These are phyloP conservation scores for Distichodus sexfasciatus DNA, from an alignment of 2,797 vertebrate genomes.

Conservation along the genomic window DNA sequence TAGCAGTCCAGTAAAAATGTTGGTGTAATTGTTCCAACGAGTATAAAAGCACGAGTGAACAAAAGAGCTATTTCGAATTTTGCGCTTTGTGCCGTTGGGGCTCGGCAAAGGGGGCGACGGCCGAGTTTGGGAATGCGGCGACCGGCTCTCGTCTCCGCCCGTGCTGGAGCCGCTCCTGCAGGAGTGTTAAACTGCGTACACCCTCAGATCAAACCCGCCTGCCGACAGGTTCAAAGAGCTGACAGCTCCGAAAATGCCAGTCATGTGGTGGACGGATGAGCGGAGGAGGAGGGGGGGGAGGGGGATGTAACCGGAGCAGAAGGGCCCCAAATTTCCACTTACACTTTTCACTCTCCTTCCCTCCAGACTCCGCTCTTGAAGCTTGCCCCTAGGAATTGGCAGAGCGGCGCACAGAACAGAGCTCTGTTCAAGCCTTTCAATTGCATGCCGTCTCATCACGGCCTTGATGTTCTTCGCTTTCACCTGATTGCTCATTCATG, in stretches of 20 bases:
- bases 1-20: constrained; percentile 41
- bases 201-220: constrained; percentile 69
- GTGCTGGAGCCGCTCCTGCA: constrained; percentile 57
- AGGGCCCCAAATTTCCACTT: constrained; percentile 67
- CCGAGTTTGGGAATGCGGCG: not conserved
- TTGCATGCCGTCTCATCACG: constrained; percentile 10
- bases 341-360: constrained; percentile 32
- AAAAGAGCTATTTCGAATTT: constrained; percentile 39
- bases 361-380: constrained; percentile 6
- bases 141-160: constrained; percentile 24
- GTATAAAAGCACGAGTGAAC: constrained; percentile 16
- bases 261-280: constrained; percentile 61
- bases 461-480: constrained; percentile 13
- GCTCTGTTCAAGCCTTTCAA: constrained; percentile 17
- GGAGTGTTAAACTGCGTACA: constrained; percentile 64
- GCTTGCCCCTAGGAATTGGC: constrained; percentile 4
- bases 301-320: constrained; percentile 67
- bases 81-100: constrained; percentile 18
- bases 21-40: constrained; percentile 25
- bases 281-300: not conserved
- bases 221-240: constrained; percentile 77
- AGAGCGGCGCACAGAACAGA: not conserved
- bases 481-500: not conserved
- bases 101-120: constrained; percentile 14
- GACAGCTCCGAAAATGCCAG: constrained; percentile 75